Conservation (phyloP, 1,140 invertebrate genomes). For the Phymastichus coffea region DNA sequence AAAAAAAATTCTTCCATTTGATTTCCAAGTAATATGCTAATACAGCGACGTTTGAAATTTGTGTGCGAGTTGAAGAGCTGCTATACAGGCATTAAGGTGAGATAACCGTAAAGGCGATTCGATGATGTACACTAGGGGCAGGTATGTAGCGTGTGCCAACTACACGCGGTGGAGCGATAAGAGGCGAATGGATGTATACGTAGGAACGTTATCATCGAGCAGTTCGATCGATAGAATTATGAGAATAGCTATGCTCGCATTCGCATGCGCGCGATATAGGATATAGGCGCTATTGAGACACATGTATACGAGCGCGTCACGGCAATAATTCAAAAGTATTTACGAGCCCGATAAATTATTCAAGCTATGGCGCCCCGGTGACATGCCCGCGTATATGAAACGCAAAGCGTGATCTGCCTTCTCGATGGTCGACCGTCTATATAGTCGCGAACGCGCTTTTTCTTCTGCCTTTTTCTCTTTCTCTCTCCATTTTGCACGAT, state of each 20-base stretch:
- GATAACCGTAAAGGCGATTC: too few relatives aligned
- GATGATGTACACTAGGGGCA: too few relatives aligned
- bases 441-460: not conserved
- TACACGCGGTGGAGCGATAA: not conserved
- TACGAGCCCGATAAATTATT: slow-evolving; percentile 43
- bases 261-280: too few relatives aligned
- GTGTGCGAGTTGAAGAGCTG: not conserved
- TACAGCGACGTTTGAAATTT: slow-evolving; percentile 24
- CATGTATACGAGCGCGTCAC: slow-evolving; percentile 22
- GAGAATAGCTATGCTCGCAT: slow-evolving; percentile 33
- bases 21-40: slow-evolving; percentile 28
- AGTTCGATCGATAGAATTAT: slow-evolving; percentile 43
- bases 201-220: slow-evolving; percentile 34
- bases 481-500: too few relatives aligned
- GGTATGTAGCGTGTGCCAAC: too few relatives aligned
- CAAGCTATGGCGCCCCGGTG: slow-evolving; percentile 30
- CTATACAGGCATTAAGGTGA: too few relatives aligned
- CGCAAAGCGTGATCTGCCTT: slow-evolving; percentile 27
- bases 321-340: slow-evolving; percentile 44
- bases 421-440: slow-evolving; percentile 12
- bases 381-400: slow-evolving; percentile 31
- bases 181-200: slow-evolving; percentile 1
- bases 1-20: slow-evolving; percentile 13
- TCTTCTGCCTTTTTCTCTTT: too few relatives aligned
- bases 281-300: not conserved